A percentile compares a stretch with the other conserved stretches of the same genome.
These are phyloP conservation scores for Epinotia bilunana DNA, from an alignment of 2,888 invertebrate genomes.

Conservation along the genomic window DNA sequence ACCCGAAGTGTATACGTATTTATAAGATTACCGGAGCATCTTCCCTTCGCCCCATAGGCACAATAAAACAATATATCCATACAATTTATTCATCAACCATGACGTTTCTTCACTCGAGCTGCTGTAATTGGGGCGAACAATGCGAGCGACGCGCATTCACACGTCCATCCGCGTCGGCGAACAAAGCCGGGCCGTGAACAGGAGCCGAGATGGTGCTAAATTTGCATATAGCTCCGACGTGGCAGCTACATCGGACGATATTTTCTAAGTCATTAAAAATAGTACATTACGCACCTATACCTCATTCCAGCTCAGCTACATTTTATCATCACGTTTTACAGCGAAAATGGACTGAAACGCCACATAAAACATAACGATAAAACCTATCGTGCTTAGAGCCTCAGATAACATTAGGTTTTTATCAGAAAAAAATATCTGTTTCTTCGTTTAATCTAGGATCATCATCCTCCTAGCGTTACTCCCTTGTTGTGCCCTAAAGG, in stretches of 20 bases:
- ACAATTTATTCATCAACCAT: conserved; percentile 13
- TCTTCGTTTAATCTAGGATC: too few relatives aligned
- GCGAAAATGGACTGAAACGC: too few relatives aligned
- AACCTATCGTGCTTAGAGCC: too few relatives aligned
- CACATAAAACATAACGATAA: too few relatives aligned
- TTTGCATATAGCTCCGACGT: conserved; percentile 21
- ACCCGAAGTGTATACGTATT: not conserved
- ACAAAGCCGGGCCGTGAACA: conserved; percentile 16
- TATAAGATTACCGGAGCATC: not conserved
- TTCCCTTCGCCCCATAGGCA: not conserved
- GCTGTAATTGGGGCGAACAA: conserved; percentile 41
- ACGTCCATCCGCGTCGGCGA: conserved; percentile 35
- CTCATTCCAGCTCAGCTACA: too few relatives aligned
- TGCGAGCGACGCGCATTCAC: conserved; percentile 33
- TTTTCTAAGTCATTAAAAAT: not conserved
- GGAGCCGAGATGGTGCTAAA: conserved; percentile 7
- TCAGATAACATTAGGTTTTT: too few relatives aligned
- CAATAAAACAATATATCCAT: conserved; percentile 20
- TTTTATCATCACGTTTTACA: too few relatives aligned
- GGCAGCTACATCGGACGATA: conserved; percentile 3
- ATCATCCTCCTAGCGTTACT: too few relatives aligned
- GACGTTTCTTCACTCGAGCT: conserved; percentile 26
- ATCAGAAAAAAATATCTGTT: too few relatives aligned
- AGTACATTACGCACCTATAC: not conserved
- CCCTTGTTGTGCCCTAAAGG: too few relatives aligned